A percentile compares a stretch with the other conserved stretches of the same genome.
phyloP scores from a whole-genome alignment of 2,888 invertebrate species.

The Drosophila meridiana region DNA sequence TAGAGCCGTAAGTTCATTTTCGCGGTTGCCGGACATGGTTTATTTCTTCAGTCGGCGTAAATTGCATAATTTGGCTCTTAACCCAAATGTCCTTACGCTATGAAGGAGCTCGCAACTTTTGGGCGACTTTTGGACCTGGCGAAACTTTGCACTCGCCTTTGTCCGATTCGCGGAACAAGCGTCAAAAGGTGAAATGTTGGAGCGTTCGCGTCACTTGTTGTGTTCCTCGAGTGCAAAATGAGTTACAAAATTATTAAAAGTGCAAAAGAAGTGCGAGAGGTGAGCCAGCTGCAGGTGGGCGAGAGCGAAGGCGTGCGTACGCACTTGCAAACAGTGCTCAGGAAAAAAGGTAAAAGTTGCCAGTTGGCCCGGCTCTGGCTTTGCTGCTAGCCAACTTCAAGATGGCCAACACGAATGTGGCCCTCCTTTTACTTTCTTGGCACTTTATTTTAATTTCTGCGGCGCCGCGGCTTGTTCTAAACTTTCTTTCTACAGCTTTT shows the following conservation, averaged over 20 bases:
- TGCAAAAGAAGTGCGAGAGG: slow-evolving; percentile 10
- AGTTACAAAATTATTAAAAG: slow-evolving; percentile 77
- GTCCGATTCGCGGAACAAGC: slow-evolving; percentile 41
- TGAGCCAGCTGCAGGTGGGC: not conserved
- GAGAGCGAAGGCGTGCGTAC: slow-evolving; percentile 31
- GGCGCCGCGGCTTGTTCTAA: slow-evolving; percentile 44
- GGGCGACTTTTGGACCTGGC: slow-evolving; percentile 54
- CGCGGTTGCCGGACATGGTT: slow-evolving; percentile 6
- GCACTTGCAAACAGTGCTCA: slow-evolving; percentile 48
- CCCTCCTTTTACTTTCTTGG: slow-evolving; percentile 75
- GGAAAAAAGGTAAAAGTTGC: slow-evolving; percentile 32
- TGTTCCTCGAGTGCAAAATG: slow-evolving; percentile 71
- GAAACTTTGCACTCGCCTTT: slow-evolving; percentile 70
- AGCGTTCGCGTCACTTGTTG: slow-evolving; percentile 39
- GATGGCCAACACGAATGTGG: slow-evolving; percentile 46
- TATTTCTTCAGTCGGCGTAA: slow-evolving; percentile 20
- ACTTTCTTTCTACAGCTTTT: slow-evolving; percentile 43
- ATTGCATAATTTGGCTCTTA: slow-evolving; percentile 67
- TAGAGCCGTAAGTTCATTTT: not conserved
- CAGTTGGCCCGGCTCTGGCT: slow-evolving; percentile 34
- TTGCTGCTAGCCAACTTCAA: slow-evolving; percentile 63
- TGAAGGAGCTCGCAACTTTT: slow-evolving; percentile 58
- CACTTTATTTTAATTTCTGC: slow-evolving; percentile 78
- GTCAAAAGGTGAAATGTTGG: slow-evolving; percentile 58
- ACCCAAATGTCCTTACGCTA: slow-evolving; percentile 54